Conservation (phyloP, 2,113 vertebrate genomes). For the Xenopus borealis region DNA sequence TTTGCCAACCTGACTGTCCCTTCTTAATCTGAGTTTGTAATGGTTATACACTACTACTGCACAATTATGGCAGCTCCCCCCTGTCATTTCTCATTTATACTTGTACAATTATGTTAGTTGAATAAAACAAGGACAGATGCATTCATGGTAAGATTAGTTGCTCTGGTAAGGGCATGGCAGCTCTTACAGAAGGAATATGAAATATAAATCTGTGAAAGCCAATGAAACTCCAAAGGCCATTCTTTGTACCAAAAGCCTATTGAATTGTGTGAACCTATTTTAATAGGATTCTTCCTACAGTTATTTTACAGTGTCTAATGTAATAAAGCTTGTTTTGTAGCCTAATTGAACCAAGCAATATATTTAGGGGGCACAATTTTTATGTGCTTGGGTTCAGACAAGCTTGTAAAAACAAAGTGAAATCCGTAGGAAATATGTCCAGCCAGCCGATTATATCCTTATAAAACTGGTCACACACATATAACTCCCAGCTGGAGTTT, state of each 20-base stretch:
- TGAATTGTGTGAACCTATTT: slow-evolving; percentile 14
- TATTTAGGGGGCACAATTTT: slow-evolving; percentile 52
- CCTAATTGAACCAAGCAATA: slow-evolving; percentile 47
- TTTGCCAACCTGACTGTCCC: no score
- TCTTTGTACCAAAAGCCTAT: neutral
- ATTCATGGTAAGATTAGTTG: no score
- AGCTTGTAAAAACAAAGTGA: slow-evolving; percentile 38
- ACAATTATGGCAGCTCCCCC: no score
- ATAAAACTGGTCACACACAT: slow-evolving; percentile 57
- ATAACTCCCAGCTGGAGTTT: slow-evolving; percentile 59
- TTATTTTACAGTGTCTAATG: slow-evolving; percentile 7
- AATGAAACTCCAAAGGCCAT: no score
- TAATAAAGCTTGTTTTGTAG: slow-evolving; percentile 27
- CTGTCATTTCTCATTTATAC: no score
- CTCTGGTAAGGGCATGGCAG: no score
- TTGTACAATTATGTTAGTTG: no score
- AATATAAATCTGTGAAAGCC: no score
- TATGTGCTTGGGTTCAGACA: slow-evolving; percentile 51
- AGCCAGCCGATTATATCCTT: slow-evolving; percentile 51
- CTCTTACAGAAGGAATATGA: no score
- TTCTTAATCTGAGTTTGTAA: no score
- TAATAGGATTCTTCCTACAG: slow-evolving; percentile 9
- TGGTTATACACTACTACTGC: no score
- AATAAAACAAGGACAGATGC: no score
- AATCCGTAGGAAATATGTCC: slow-evolving; percentile 45